Base-by-base conservation (phyloP, 30 jellyfish, hydroid and myxozoan genomes). In the Euphysa ruthae region DNA sequence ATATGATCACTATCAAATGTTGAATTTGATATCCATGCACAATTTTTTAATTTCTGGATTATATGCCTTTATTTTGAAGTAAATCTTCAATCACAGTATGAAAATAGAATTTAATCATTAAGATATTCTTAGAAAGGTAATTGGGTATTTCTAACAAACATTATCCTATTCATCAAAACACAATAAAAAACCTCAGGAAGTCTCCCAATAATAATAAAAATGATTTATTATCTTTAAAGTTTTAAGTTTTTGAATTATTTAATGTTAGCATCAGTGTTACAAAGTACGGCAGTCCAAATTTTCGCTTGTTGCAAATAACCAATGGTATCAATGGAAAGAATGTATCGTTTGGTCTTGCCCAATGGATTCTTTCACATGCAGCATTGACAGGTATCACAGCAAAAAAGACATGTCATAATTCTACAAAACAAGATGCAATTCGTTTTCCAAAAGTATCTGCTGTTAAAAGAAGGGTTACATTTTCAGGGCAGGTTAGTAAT, bases 351-450 rank as follows among this genome's bases (percentile, higher is more conserved):
- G 33, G 50, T 43, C 61, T 61, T 8, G 19, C 13, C 4, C 26
- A 61, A 26, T 61, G 74, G 74, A n/a, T 61, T 8, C 31, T 21
- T 8, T 61, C 74, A 16, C 74, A 61, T 16, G 6, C 65, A 13
- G 21, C 65, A 28, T 13, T 34, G 7, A 35, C 32, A 18, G 21
- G 21, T 21, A 13, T 21, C 12, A 32, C 21, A 16, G 31, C 61
- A 7, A 29, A 31, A 43, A 61, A 21, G 12, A 22, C 6, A 31
- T 61, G 74, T 61, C 65, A 61, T 61, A 61, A 61, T 27, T 28
- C 74, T 15, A 61, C 66, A 26, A 8, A 32, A 38, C 14, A 38
- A 8, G 52, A 38, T 38, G n/a, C 12, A 38, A 38, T 38, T 38
- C n/a, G 12, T 12, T 38, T 38, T 38, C n/a, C n/a, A n/a, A 38